Evolutionary conservation across 1,140 invertebrate species (phyloP).

Genomic region (Elymnias hypermnestra): DNA sequence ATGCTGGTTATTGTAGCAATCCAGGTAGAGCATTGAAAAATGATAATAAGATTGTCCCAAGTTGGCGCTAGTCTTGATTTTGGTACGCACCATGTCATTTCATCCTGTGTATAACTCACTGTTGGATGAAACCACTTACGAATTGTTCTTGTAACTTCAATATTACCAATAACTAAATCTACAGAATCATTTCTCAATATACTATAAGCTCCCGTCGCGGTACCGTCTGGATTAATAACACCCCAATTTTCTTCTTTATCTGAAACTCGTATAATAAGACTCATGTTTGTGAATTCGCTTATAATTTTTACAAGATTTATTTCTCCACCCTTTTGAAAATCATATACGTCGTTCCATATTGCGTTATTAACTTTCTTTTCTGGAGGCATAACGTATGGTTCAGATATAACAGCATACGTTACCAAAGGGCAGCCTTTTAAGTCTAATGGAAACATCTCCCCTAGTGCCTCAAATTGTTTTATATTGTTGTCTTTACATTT

Average conservation of each 20-base stretch:
- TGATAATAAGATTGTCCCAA: conserved; percentile 69
- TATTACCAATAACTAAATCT: conserved; percentile 67
- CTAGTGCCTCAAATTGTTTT: conserved; percentile 44
- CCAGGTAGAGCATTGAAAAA: conserved; percentile 71
- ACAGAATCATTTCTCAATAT: conserved; percentile 50
- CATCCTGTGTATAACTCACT: conserved; percentile 67
- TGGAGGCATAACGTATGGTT: conserved; percentile 71
- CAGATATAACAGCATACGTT: conserved; percentile 61
- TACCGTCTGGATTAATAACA: conserved; percentile 45
- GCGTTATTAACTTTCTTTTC: conserved; percentile 38
- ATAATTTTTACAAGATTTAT: conserved; percentile 70
- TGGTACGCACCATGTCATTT: conserved; percentile 71
- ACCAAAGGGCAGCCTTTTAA: conserved; percentile 66
- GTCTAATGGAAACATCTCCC: conserved; percentile 56
- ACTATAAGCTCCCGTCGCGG: conserved; percentile 52
- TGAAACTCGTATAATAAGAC: conserved; percentile 56
- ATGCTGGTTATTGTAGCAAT: conserved; percentile 51
- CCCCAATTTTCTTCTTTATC: conserved; percentile 64
- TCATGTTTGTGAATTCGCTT: conserved; percentile 66
- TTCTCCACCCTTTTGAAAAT: conserved; percentile 66
- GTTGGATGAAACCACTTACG: conserved; percentile 68
- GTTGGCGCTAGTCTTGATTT: conserved; percentile 53
- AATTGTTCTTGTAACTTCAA: conserved; percentile 63
- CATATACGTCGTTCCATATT: conserved; percentile 51
- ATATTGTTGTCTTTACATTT: conserved; percentile 56